Evolutionary conservation across 2,113 vertebrate genomes (phyloP).

Genomic region (Oryzias melastigma): DNA sequence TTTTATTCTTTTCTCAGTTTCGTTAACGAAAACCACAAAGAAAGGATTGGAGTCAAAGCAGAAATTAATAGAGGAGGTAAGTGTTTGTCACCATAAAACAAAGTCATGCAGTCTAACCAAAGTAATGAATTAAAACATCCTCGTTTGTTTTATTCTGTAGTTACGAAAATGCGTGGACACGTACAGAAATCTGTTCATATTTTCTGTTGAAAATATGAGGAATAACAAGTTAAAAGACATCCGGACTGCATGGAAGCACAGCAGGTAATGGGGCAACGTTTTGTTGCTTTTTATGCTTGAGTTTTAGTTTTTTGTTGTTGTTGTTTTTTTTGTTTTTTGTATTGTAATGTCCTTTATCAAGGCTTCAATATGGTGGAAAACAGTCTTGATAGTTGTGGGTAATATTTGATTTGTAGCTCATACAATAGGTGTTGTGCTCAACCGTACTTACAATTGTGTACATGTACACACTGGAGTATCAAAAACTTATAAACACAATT

Average conservation of each 20-base stretch:
- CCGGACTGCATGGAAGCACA: conserved; percentile 95
- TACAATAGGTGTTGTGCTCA: too few species aligned
- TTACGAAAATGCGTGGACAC: conserved; percentile 93
- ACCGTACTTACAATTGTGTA: too few species aligned
- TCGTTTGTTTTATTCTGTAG: conserved; percentile 56
- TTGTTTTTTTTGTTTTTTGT: too few species aligned
- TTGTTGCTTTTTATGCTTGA: neutral
- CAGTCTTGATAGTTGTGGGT: too few species aligned
- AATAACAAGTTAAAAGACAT: conserved; percentile 96
- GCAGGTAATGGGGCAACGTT: conserved; percentile 81
- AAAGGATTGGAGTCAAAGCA: conserved; percentile 88
- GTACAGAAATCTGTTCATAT: conserved; percentile 90
- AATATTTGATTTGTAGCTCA: too few species aligned
- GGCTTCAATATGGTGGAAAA: too few species aligned
- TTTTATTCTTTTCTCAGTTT: conserved; percentile 71
- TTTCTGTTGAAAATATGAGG: conserved; percentile 94
- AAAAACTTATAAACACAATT: too few species aligned
- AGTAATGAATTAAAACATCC: neutral
- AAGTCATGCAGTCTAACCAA: neutral
- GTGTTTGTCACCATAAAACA: conserved; percentile 14
- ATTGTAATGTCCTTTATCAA: too few species aligned
- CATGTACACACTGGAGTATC: too few species aligned
- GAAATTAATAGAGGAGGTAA: conserved; percentile 88
- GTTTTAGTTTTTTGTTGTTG: neutral
- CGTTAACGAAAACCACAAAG: conserved; percentile 89